Evolutionary conservation across 2,888 invertebrate species (phyloP), one percentile per base, ranked within the genome.

Genomic region (Nomada fucata): DNA sequence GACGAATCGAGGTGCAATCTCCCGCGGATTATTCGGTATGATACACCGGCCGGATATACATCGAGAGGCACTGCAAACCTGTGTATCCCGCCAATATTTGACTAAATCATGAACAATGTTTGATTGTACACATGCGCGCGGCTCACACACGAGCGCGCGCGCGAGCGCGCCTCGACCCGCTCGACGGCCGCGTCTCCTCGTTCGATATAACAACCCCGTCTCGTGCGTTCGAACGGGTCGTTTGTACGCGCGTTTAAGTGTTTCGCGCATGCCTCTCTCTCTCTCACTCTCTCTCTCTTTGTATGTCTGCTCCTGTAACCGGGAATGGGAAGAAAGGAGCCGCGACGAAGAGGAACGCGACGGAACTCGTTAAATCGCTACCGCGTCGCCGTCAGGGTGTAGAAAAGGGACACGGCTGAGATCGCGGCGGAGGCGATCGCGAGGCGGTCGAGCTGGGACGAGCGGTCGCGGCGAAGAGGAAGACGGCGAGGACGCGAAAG

Each of bases 91-190:
- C 93, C 93, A 93, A 93, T 93, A 93, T 93, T 93, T 93, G 93
- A 93, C 92, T 91, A 93, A 93, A 93, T 93, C 93, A 93, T 93
- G 93, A 93, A 92, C 93, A 93, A 93, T 93, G 93, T 93, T 93
- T 93, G 92, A 93, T 93, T 92, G 92, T 91, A 92, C 92, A 92
- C 91, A 89, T 79, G 89, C 89, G 74, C 70, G 70, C 47, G 47
- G 55, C 64, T n/a, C n/a, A n/a, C n/a, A n/a, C n/a, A n/a, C n/a
- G n/a, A n/a, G n/a, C n/a, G n/a, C 71, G 23, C 67, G 73, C 77
- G 72, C 83, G 44, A 76, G 53, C 79, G 36, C 68, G 52, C 72
- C 13, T 44, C 18, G 11, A 50, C 68, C 44, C 42, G 23, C n/a
- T 23, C 47, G 53, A 9, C 64, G 64, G 26, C 26, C n/a, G 47